Conservation (phyloP, 2,888 invertebrate species). For the Apotomis betuletana region DNA sequence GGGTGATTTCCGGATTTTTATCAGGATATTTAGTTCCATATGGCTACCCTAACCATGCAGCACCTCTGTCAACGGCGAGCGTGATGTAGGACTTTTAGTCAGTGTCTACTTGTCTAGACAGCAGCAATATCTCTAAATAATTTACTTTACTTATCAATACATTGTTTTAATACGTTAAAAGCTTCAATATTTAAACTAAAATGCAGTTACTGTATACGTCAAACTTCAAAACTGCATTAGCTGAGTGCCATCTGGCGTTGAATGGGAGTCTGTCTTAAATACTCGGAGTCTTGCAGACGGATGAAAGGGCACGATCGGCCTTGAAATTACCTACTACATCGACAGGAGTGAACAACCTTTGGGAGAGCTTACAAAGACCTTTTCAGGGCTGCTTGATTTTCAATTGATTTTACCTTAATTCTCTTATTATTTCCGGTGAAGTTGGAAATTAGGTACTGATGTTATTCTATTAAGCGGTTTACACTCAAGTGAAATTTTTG, state of each 20-base stretch:
- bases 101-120: no score
- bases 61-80: no score
- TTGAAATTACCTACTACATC: slow-evolving; percentile 23
- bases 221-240: slow-evolving; percentile 32
- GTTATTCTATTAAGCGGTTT: no score
- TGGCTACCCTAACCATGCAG: no score
- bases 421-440: no score
- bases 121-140: background rate
- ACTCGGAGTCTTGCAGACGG: slow-evolving; percentile 23
- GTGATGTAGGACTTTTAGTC: no score
- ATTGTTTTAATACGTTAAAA: background rate
- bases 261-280: slow-evolving; percentile 32
- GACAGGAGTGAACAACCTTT: slow-evolving; percentile 45
- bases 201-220: slow-evolving; percentile 20
- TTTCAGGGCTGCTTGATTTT: slow-evolving; percentile 13
- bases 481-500: no score
- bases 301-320: slow-evolving; percentile 28
- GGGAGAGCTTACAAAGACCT: slow-evolving; percentile 14
- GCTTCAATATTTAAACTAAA: background rate
- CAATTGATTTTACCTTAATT: background rate
- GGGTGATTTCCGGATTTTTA: no score
- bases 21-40: no score
- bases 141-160: no score
- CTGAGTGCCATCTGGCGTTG: slow-evolving; percentile 24
- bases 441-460: no score